phyloP scores from a whole-genome alignment of 2,888 invertebrate species.

The Thymelicus sylvestris region DNA sequence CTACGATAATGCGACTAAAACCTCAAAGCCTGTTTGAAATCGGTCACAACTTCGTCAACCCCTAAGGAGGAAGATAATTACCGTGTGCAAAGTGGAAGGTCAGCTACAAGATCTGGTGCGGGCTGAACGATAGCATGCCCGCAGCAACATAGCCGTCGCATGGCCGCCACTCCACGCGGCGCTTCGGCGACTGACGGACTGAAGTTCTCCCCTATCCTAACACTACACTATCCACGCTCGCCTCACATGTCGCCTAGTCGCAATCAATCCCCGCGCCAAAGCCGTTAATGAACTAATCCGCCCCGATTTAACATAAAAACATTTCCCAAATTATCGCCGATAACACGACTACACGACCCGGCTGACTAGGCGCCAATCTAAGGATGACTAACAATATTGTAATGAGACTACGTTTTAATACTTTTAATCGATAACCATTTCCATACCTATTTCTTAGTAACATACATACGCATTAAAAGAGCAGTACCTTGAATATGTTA shows the following conservation, averaged over 20 bases:
- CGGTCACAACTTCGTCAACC: no score
- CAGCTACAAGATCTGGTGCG: constrained; percentile 74
- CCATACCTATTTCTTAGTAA: constrained; percentile 22
- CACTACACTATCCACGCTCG: constrained; percentile 44
- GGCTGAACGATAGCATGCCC: constrained; percentile 60
- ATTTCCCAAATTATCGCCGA: constrained; percentile 49
- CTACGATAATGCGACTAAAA: not conserved
- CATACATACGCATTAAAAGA: constrained; percentile 32
- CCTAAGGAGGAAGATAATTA: constrained; percentile 49
- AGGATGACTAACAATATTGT: constrained; percentile 36
- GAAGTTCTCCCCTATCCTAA: constrained; percentile 49
- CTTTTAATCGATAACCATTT: constrained; percentile 27
- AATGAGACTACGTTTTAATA: constrained; percentile 34
- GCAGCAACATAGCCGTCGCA: constrained; percentile 71
- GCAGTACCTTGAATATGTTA: constrained; percentile 38
- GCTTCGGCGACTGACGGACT: constrained; percentile 60
- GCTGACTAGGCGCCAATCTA: constrained; percentile 25
- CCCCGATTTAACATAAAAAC: constrained; percentile 67
- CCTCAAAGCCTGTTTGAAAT: not conserved
- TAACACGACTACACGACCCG: constrained; percentile 13
- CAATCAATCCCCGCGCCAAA: constrained; percentile 51
- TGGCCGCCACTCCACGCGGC: constrained; percentile 56
- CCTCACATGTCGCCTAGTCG: constrained; percentile 43
- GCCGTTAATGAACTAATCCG: constrained; percentile 68
- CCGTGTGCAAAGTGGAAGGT: constrained; percentile 74